Conservation (phyloP, 1,140 invertebrate species). For the Steinernema feltiae region DNA sequence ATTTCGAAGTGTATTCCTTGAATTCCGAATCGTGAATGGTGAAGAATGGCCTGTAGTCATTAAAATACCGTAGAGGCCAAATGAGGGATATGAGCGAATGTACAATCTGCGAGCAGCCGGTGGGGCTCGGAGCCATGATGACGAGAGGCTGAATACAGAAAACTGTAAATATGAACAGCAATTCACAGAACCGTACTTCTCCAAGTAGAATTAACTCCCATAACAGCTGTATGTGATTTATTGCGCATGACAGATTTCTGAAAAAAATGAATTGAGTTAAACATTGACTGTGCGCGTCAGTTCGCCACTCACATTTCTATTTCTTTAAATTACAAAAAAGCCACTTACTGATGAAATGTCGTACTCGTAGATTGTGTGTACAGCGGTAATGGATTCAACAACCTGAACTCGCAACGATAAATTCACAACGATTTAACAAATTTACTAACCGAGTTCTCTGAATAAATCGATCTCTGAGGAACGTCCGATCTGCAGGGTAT, state of each 20-base stretch:
- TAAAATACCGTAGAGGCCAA: constrained; percentile 79
- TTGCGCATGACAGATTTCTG: constrained; percentile 70
- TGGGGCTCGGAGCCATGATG: constrained; percentile 86
- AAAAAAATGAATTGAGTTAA: constrained; percentile 40
- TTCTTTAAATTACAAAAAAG: no score
- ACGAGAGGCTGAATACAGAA: constrained; percentile 66
- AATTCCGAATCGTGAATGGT: constrained; percentile 99
- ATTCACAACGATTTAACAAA: constrained; percentile 21
- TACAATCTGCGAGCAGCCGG: constrained; percentile 82
- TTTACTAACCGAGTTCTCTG: constrained; percentile 19
- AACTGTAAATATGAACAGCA: constrained; percentile 17
- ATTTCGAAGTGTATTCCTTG: constrained; percentile 87
- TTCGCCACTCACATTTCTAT: no score
- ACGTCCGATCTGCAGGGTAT: constrained; percentile 25
- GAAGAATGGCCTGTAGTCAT: constrained; percentile 94
- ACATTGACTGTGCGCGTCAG: no score
- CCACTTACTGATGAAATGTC: constrained; percentile 69
- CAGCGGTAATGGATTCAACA: constrained; percentile 22
- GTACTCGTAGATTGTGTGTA: constrained; percentile 66
- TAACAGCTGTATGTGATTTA: constrained; percentile 85
- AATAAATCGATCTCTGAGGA: constrained; percentile 21
- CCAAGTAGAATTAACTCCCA: constrained; percentile 92
- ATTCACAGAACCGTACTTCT: constrained; percentile 63
- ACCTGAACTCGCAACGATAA: not conserved
- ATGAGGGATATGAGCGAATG: constrained; percentile 82